Conservation (phyloP, 2,888 invertebrate species). For the Aspidiotus destructor region DNA sequence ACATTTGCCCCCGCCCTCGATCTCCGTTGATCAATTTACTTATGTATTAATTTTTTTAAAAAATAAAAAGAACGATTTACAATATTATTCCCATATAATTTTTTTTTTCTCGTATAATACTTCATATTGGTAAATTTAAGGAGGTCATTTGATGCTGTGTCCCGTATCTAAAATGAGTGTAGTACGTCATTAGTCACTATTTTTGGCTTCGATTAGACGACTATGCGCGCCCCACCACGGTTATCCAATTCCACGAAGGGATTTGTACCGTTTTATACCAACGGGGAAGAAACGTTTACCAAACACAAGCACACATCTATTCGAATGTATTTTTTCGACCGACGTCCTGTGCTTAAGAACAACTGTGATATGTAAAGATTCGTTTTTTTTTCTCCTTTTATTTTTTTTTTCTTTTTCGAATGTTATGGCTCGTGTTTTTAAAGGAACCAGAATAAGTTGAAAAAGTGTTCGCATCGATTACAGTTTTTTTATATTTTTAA, state of each 20-base stretch:
- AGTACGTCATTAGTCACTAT: constrained; percentile 32
- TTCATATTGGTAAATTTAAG: constrained; percentile 8
- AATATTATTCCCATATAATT: too few relatives aligned
- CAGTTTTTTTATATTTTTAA: background rate
- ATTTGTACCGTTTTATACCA: constrained; percentile 22
- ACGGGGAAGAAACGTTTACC: constrained; percentile 3
- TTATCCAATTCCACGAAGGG: constrained; percentile 29
- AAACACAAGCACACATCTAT: background rate
- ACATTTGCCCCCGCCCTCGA: too few relatives aligned
- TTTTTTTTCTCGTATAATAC: too few relatives aligned
- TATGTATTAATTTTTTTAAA: too few relatives aligned
- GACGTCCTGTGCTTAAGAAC: constrained; percentile 30
- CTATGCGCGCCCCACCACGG: constrained; percentile 22
- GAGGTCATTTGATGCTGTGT: constrained; percentile 33
- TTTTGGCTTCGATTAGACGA: constrained; percentile 29
- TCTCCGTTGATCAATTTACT: too few relatives aligned
- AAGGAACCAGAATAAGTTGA: constrained; percentile 20
- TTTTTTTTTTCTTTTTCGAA: constrained; percentile 5
- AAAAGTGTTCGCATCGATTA: background rate
- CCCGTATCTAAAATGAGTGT: constrained; percentile 32
- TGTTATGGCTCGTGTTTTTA: constrained; percentile 25
- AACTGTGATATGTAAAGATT: background rate
- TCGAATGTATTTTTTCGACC: constrained; percentile 30
- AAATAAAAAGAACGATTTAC: too few relatives aligned
- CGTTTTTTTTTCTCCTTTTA: background rate